phyloP scores from a whole-genome alignment of 2,113 vertebrate species.

The Pitta sordida region DNA sequence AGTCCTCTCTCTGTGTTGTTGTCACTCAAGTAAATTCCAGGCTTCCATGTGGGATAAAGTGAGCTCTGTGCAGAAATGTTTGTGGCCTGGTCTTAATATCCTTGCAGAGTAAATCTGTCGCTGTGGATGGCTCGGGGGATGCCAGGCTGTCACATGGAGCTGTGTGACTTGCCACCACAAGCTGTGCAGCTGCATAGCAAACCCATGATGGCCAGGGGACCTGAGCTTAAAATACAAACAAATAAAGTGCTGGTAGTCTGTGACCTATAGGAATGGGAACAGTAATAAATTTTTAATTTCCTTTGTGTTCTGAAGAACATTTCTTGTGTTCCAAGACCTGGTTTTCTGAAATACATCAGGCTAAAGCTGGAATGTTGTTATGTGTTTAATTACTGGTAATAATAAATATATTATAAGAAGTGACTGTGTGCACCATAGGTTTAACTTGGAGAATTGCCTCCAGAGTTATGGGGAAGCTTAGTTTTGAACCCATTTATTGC shows the following conservation, averaged over 20 bases:
- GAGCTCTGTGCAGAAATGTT: not conserved
- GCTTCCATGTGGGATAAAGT: not conserved
- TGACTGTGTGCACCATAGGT: not conserved
- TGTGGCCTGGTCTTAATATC: not conserved
- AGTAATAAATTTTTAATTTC: not conserved
- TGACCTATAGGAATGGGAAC: not conserved
- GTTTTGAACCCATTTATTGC: not conserved
- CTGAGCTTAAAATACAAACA: slow-evolving; percentile 22
- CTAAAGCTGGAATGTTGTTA: not conserved
- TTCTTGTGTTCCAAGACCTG: not conserved
- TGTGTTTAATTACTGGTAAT: not conserved
- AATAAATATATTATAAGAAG: not conserved
- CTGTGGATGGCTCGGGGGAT: not conserved
- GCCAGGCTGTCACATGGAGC: not conserved
- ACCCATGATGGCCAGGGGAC: not conserved
- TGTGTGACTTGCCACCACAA: not conserved
- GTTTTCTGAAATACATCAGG: not conserved
- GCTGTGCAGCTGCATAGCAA: slow-evolving; percentile 25
- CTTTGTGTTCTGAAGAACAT: not conserved
- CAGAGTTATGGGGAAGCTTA: not conserved
- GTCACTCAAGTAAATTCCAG: not conserved
- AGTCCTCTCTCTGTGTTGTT: not conserved
- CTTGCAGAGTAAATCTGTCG: not conserved
- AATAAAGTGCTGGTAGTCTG: not conserved
- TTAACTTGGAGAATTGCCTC: not conserved